Evolutionary conservation across 2,888 invertebrate genomes (phyloP), one percentile per base, ranked within the genome.

Genomic region (Oligia latruncula): DNA sequence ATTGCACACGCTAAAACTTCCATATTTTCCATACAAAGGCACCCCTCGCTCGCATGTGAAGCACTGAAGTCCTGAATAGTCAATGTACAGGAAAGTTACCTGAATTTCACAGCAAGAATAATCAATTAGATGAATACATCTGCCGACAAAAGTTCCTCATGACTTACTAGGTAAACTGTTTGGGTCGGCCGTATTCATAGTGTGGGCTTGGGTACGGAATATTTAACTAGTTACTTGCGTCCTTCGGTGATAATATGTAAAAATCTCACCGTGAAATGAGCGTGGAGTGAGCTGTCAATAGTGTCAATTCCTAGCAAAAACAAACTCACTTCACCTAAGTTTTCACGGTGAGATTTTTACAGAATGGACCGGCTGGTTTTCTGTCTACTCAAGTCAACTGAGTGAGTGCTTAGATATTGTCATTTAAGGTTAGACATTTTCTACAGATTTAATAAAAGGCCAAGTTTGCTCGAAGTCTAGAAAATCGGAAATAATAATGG

Each of bases 81-180:
- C 81, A 74, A 81, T 80, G 79, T 70, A 60, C 43, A 68, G 13
- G 84, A 78, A 90, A 89, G 86, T 90, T 86, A 89, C 88, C 90
- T 90, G 89, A 88, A 86, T 87, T 88, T 85, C 81, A 81, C 83
- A 78, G 81, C 78, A 88, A 88, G 93, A 92, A 94, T 93, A 93
- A 93, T 92, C 92, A 93, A 94, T 93, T 92, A 91, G 90, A 84
- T 89, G 92, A 93, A 91, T 93, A 93, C 89, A 92, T 92, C 91
- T 90, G 90, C 90, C 83, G 88, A 76, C 91, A 88, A 90, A 92
- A 92, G 88, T 92, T 92, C 74, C 84, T 78, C 84, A 82, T 80
- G 88, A 79, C 71, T 78, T 85, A 83, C 81, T 87, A 84, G 82
- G 87, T 88, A 86, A 89, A 88, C 86, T 87, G 87, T 90, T 92